Percentiles rank a stretch among this genome's conserved stretches.
These are phyloP conservation scores for Armadillidium nasatum DNA, from an alignment of 1,140 invertebrate genomes.

Conservation along the genomic window DNA sequence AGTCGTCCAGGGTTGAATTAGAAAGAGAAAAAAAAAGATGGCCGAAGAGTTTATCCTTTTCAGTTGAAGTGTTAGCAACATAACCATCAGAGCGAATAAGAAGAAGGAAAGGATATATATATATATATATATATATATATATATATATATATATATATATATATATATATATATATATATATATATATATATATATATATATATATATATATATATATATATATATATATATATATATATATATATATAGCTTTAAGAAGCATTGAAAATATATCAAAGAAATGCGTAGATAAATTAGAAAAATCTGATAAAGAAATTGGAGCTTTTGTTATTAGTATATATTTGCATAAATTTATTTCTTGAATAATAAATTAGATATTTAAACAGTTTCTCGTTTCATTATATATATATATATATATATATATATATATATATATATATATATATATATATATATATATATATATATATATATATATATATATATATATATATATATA, in stretches of 20 bases:
- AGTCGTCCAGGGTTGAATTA: no score
- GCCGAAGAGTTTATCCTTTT: no score
- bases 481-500: conserved; percentile 7
- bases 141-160: conserved; percentile 22
- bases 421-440: conserved; percentile 13
- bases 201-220: conserved; percentile 21
- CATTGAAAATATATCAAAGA: no score
- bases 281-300: no score
- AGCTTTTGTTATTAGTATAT: no score
- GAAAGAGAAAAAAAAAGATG: no score
- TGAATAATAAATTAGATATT: neutral
- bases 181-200: conserved; percentile 26
- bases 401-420: neutral
- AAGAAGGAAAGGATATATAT: no score
- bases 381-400: neutral
- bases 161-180: conserved; percentile 27
- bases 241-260: no score
- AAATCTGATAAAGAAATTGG: no score
- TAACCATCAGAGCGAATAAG: no score
- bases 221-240: neutral
- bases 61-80: no score
- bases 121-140: conserved; percentile 9
- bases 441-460: conserved; percentile 12
- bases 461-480: neutral
- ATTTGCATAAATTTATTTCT: neutral